Evolutionary conservation across 2,888 invertebrate genomes (phyloP).

Genomic region (Diogma glabrata): DNA sequence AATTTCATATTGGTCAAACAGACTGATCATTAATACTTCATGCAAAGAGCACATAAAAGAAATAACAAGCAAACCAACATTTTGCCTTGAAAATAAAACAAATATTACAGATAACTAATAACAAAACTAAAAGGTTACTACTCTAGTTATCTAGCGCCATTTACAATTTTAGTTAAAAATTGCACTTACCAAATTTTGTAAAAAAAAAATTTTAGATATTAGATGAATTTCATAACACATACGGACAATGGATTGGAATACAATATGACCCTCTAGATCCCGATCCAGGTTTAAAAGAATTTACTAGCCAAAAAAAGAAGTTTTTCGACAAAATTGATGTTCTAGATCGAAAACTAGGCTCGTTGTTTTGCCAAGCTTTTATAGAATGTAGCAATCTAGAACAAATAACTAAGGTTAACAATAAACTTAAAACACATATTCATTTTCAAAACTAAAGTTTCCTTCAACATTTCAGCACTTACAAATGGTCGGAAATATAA

Average conservation of each 20-base stretch:
- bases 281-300: slow-evolving; percentile 52
- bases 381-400: slow-evolving; percentile 64
- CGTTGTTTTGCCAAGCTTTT: slow-evolving; percentile 68
- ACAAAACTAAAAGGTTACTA: no score
- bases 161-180: no score
- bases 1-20: no score
- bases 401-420: slow-evolving; percentile 45
- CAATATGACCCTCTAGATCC: slow-evolving; percentile 65
- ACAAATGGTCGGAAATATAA: background rate
- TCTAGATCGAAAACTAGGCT: slow-evolving; percentile 65
- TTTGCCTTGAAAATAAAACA: no score
- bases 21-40: no score
- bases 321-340: slow-evolving; percentile 54
- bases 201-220: slow-evolving; percentile 11
- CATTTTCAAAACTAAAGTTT: no score
- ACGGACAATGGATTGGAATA: slow-evolving; percentile 39
- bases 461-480: background rate
- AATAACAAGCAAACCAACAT: no score
- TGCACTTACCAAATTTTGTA: no score
- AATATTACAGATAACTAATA: no score
- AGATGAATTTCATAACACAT: slow-evolving; percentile 26
- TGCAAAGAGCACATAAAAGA: no score
- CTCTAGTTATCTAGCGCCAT: no score
- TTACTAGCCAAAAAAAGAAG: slow-evolving; percentile 48
- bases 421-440: slow-evolving; percentile 14